A percentile compares a stretch with the other conserved stretches of the same genome.
These are phyloP conservation scores for Patella caerulea DNA, from an alignment of 2,888 invertebrate genomes.

Conservation along the genomic window DNA sequence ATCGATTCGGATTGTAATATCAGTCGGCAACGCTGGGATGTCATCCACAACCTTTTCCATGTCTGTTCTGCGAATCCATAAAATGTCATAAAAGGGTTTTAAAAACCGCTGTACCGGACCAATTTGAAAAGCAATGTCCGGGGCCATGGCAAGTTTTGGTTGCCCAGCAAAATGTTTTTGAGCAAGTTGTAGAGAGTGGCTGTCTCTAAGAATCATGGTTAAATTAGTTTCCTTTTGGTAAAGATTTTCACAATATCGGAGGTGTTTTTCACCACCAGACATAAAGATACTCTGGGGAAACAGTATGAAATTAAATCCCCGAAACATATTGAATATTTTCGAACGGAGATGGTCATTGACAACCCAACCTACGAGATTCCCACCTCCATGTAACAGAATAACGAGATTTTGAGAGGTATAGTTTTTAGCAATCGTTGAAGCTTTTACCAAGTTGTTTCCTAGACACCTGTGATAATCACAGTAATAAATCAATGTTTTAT, in stretches of 20 bases:
- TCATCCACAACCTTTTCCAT: conserved; percentile 26
- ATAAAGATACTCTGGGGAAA: background rate
- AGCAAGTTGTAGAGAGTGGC: conserved; percentile 12
- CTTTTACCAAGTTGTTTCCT: background rate
- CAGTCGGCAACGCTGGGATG: conserved; percentile 16
- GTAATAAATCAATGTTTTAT: conserved; percentile 24
- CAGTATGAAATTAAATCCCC: conserved; percentile 8
- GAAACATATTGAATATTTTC: background rate
- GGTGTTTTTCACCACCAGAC: background rate
- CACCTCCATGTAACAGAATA: conserved; percentile 43
- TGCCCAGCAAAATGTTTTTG: conserved; percentile 18
- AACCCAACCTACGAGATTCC: conserved; percentile 26
- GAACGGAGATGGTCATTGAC: background rate
- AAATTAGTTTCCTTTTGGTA: background rate
- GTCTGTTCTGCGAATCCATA: conserved; percentile 37
- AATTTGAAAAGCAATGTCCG: conserved; percentile 43
- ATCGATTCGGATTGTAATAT: background rate
- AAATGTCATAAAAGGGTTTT: conserved; percentile 35
- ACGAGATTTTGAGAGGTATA: conserved; percentile 26
- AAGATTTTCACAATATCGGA: background rate
- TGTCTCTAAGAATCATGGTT: conserved; percentile 10
- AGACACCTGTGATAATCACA: background rate
- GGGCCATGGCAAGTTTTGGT: conserved; percentile 26
- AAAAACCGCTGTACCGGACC: conserved; percentile 30
- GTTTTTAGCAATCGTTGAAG: background rate